A percentile compares a stretch with the other conserved stretches of the same genome.
Evolutionary conservation across 2,113 vertebrate species (phyloP).

Genomic region (Cromileptes altivelis): DNA sequence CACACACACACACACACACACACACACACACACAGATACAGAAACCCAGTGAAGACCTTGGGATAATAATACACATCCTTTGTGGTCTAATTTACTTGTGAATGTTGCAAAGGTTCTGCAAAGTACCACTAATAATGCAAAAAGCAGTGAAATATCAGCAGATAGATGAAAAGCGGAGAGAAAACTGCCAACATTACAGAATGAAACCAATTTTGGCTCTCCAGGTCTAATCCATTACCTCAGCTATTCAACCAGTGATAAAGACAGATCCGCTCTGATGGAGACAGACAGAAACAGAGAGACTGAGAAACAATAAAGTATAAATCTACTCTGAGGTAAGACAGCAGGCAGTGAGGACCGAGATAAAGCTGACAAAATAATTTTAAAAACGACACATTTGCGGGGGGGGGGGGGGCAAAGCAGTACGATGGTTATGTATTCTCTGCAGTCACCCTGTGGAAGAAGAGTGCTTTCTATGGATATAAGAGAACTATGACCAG

Average conservation of each 20-base stretch:
- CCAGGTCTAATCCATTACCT: conserved; percentile 27
- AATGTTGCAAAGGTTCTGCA: neutral
- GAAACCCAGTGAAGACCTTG: neutral
- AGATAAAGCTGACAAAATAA: conserved; percentile 11
- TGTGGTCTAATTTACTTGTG: neutral
- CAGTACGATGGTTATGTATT: neutral
- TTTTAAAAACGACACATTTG: neutral
- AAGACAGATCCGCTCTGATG: conserved; percentile 22
- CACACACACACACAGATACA: neutral
- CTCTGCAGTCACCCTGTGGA: neutral
- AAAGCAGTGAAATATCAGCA: neutral
- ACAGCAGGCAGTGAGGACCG: neutral
- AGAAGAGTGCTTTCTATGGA: neutral
- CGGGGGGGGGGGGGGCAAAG: neutral
- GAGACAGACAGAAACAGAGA: conserved; percentile 5
- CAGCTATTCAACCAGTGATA: conserved; percentile 1
- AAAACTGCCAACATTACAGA: conserved; percentile 1
- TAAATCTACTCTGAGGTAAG: neutral
- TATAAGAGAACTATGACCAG: neutral
- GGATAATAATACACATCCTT: neutral
- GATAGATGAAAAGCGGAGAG: neutral
- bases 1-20: neutral
- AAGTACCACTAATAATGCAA: neutral
- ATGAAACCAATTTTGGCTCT: neutral
- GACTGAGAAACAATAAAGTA: conserved; percentile 4